Evolutionary conservation across 1,140 invertebrate genomes (phyloP).

Genomic region (Aphis gossypii): DNA sequence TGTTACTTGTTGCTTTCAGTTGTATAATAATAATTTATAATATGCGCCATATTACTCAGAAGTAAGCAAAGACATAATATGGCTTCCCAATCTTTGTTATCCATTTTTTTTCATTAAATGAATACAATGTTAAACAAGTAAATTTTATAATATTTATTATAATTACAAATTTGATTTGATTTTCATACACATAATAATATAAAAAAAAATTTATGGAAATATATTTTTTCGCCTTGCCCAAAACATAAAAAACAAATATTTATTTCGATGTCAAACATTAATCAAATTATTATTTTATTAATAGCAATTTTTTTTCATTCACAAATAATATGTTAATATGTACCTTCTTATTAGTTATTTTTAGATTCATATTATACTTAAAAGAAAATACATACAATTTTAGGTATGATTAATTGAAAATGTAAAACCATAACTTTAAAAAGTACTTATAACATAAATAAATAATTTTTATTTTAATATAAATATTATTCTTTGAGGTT

Average conservation of each 20-base stretch:
- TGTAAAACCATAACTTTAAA: neutral
- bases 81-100: too few species aligned
- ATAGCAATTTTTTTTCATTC: neutral
- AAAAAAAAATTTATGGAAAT: slow-evolving; percentile 1
- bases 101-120: too few species aligned
- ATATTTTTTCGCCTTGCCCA: neutral
- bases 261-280: neutral
- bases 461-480: too few species aligned
- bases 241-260: neutral
- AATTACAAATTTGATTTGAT: neutral
- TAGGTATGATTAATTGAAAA: neutral
- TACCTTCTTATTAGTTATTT: too few species aligned
- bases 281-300: neutral
- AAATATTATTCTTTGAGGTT: too few species aligned
- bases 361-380: too few species aligned
- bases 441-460: neutral
- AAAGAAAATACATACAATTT: too few species aligned
- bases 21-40: neutral
- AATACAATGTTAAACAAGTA: too few species aligned
- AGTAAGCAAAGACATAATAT: neutral
- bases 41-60: neutral
- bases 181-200: neutral
- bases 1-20: neutral
- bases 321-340: too few species aligned
- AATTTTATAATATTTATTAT: neutral